Base-by-base conservation (phyloP, 2,797 vertebrate genomes). In the Tapirus indicus region DNA sequence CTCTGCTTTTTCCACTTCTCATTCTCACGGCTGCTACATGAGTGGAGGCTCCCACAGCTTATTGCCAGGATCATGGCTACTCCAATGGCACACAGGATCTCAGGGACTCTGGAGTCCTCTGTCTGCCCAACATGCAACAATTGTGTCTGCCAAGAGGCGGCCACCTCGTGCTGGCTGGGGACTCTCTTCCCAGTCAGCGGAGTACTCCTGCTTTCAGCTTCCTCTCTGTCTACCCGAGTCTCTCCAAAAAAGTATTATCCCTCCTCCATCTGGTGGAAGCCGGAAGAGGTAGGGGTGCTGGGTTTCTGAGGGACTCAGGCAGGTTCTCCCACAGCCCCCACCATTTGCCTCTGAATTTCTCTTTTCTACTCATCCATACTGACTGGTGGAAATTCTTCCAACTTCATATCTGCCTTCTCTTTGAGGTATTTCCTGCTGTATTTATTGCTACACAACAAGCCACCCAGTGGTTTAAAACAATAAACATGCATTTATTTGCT, bases 381-480 rank as follows among this genome's bases (percentile, higher is more conserved):
- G 25, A 52, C 88, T 69, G 56, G 72, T 72, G 49, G 72, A 80
- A 88, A 52, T 85, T 49, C 27, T 49, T 94, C 90, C 71, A 79
- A 14, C 12, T 54, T 56, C 78, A 29, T 44, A 54, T 7, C 64
- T 82, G 52, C 64, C 52, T 75, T 80, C 35, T 82, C 44, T 35
- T n/a, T 2, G 23, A 72, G 62, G 35, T 56, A 49, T 83, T 88
- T 90, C 83, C 89, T 82, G 72, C 82, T 58, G 17, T 25, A 47
- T 77, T 77, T 94, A 1, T 79, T 41, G 83, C 74, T 66, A 32
- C 64, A 23, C 3, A 93, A 62, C 35, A 52, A 89, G 66, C 44
- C 47, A 69, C 35, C 23, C 32, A 58, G 79, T 8, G 60, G 85
- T 95, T 83, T 92, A 87, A 68, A 86, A 91, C 69, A 87, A 75